Evolutionary conservation across 2,888 invertebrate species (phyloP).

Genomic region (Megastigmus dorsalis): DNA sequence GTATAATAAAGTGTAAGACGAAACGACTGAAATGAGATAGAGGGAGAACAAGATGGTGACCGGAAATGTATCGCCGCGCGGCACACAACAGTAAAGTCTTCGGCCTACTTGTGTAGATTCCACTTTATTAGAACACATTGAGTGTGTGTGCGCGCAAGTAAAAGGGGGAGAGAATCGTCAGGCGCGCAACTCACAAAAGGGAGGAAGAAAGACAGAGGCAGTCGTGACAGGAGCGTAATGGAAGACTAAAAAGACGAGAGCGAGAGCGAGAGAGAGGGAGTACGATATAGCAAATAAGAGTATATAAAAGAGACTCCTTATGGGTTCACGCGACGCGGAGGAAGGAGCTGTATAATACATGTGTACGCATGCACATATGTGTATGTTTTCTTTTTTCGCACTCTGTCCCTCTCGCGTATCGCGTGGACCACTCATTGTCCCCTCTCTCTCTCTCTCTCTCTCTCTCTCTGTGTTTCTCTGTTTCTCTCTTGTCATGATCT

Average conservation of each 20-base stretch:
- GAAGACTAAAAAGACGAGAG: conserved; percentile 23
- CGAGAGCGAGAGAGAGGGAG: conserved; percentile 45
- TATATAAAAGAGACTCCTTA: too few relatives aligned
- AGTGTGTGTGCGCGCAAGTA: conserved; percentile 39
- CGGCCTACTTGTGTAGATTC: conserved; percentile 57
- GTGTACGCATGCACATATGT: too few relatives aligned
- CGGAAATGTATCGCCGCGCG: conserved; percentile 67
- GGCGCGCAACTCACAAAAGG: conserved; percentile 31
- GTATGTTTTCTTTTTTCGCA: conserved; percentile 3
- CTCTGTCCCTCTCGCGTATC: conserved; percentile 2
- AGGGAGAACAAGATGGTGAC: conserved; percentile 58
- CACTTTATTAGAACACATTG: conserved; percentile 60
- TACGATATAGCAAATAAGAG: too few relatives aligned
- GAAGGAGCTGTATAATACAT: too few relatives aligned
- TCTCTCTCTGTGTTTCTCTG: not conserved
- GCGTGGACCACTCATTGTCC: too few relatives aligned
- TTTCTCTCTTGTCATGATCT: conserved; percentile 67
- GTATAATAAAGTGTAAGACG: conserved; percentile 13
- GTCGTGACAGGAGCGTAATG: too few relatives aligned
- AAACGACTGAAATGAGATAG: conserved; percentile 28
- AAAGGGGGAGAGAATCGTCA: conserved; percentile 46
- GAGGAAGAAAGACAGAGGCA: too few relatives aligned
- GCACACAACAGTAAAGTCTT: conserved; percentile 58
- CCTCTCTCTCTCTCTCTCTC: conserved; percentile 52
- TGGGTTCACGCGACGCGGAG: too few relatives aligned